Base-by-base conservation (phyloP, 2,113 vertebrate genomes). In the Holacanthus passer region DNA sequence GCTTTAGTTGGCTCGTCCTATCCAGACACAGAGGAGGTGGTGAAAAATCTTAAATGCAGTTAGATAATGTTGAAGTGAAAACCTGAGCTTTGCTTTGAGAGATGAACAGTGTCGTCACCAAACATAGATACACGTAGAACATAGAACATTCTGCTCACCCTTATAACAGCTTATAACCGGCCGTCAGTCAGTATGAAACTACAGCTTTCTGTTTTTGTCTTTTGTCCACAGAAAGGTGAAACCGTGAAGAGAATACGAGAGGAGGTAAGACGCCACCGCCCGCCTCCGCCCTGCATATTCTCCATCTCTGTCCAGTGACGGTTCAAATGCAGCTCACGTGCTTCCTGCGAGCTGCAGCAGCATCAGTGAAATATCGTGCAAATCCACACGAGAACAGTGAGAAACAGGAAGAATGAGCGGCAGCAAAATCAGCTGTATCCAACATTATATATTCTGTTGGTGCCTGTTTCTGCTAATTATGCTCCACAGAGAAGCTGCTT, bases 171-270 rank as follows among this genome's bases (percentile, higher is more conserved):
- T 11, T 41, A 45, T 12, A 45, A 14, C 14, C 43, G 43, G 16
- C 3, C 6, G 45, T 48, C 22, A 12, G 24, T 13, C 20, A 1
- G 19, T 7, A 9, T 22, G n/a, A 50, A 50, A 3, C 1, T 17
- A 27, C 65, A 50, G 2, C 22, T 60, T 41, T 59, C 20, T 37
- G 45, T 73, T 45, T 55, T 29, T 50, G 48, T 87, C 41, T 82
- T 58, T 90, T n/a, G n/a, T n/a, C 85, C 1, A 39, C 96, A 98
- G 97, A 98, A 98, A 96, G 97, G 97, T 86, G 97, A 98, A 91
- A 98, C 97, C 0, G 97, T 98, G 73, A 98, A 98, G 90, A 96
- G 96, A 93, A 98, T 98, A 95, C 94, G 97, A 90, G 97, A 98
- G 82, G 97, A 98, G 96, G 97, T 98, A 95, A 95, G 96, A 56